Evolutionary conservation across 2,888 invertebrate genomes (phyloP), one percentile per base, ranked within the genome.

Genomic region (Polietes domitor): DNA sequence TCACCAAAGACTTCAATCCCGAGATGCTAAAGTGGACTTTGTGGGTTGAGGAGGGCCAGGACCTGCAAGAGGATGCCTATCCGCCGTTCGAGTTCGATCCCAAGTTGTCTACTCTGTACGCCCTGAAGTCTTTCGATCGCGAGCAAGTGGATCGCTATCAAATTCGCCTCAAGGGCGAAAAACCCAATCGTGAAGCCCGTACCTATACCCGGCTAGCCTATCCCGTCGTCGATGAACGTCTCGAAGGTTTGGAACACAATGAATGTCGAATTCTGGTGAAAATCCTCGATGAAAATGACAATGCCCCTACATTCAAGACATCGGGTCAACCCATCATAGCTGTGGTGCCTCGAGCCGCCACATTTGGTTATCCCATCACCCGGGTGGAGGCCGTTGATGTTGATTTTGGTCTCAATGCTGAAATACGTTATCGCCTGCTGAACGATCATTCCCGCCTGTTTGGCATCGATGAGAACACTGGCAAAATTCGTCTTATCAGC

Each of bases 211-310:
- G 95, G 43, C 94, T 96, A 93, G 94, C 96, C 76, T 96, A 96
- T 92, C 96, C 96, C 0, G 94, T 96, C 15, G 93, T 94, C 0
- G 95, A 95, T 83, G 96, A 96, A 78, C 93, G 95, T 71, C 92
- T 96, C 21, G 94, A 95, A 85, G 96, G 95, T 68, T 93, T 97
- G 86, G 94, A 94, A 87, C 94, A 94, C 87, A 97, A 95, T 89
- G 97, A 97, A 90, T 96, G 96, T 1, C 95, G 96, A 90, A 94
- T 97, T 0, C 94, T 97, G 0, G 94, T 97, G 0, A 94, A 95
- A 87, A 95, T 97, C 77, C 94, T 94, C 65, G 97, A 97, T 90
- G 94, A 95, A 0, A 97, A 97, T 89, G 97, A 97, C 89, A 97
- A 97, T 90, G 93, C 95, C 2, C 97, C 97, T 0, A 94, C 93